A percentile compares a stretch with the other conserved stretches of the same genome.
These are phyloP conservation scores for Cyprinodon tularosa DNA, from an alignment of 2,113 vertebrate species.

Conservation along the genomic window DNA sequence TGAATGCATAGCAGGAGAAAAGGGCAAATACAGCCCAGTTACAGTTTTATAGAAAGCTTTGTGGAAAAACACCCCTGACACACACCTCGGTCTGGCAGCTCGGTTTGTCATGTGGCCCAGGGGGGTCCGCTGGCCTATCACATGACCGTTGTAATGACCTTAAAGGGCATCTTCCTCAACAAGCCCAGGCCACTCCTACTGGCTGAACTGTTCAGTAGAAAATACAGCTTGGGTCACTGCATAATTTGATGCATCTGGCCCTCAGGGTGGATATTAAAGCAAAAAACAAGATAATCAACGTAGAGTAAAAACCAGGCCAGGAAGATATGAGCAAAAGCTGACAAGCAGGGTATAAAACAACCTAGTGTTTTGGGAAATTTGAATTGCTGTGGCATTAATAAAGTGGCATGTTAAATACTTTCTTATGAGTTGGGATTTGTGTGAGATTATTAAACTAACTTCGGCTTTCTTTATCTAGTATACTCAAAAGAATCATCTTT, in stretches of 20 bases:
- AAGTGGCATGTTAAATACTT: not conserved
- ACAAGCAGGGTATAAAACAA: constrained; percentile 26
- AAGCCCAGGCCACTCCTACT: constrained; percentile 64
- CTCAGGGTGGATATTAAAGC: constrained; percentile 30
- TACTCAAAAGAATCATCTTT: constrained; percentile 23
- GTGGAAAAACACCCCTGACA: constrained; percentile 85
- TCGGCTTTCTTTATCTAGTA: not conserved
- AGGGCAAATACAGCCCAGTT: constrained; percentile 82
- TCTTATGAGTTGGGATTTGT: constrained; percentile 6
- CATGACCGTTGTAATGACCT: constrained; percentile 80
- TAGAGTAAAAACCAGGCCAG: constrained; percentile 44
- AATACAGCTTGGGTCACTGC: constrained; percentile 64
- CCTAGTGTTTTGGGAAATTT: constrained; percentile 15
- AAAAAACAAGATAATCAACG: constrained; percentile 5
- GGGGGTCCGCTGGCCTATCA: constrained; percentile 74
- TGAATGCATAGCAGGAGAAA: constrained; percentile 76
- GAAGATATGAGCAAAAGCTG: constrained; percentile 48
- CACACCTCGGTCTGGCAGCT: constrained; percentile 79
- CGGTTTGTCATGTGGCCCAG: constrained; percentile 82
- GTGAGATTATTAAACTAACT: not conserved
- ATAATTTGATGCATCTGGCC: constrained; percentile 58
- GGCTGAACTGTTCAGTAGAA: constrained; percentile 63
- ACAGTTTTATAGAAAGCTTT: constrained; percentile 86
- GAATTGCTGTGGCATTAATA: constrained; percentile 4
- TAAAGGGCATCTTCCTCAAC: constrained; percentile 74